phyloP scores from a whole-genome alignment of 2,888 invertebrate genomes.

The Aspidiotus destructor region DNA sequence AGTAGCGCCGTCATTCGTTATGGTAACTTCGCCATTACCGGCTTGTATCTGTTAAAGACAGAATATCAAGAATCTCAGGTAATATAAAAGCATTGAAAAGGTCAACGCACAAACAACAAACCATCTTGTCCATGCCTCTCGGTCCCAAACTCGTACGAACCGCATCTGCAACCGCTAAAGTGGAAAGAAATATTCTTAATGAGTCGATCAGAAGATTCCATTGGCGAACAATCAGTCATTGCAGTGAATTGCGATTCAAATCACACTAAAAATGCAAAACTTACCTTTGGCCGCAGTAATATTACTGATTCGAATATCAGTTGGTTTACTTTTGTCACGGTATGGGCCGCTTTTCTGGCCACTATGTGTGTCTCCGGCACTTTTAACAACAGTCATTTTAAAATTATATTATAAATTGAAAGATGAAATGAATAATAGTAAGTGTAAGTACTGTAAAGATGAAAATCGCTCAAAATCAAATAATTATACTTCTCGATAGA shows the following conservation, averaged over 20 bases:
- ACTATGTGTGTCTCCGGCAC: constrained; percentile 44
- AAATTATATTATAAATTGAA: not conserved
- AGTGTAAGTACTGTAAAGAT: no score
- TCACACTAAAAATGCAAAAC: constrained; percentile 24
- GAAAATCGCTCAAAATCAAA: no score
- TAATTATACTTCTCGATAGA: no score
- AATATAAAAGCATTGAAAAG: not conserved
- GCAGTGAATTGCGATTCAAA: no score
- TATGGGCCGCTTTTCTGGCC: constrained; percentile 48
- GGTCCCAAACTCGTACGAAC: constrained; percentile 97
- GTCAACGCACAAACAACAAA: constrained; percentile 42
- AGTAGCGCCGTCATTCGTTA: constrained; percentile 99
- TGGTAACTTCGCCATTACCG: constrained; percentile 94
- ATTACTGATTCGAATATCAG: constrained; percentile 87
- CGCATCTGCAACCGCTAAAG: constrained; percentile 91
- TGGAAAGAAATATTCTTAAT: not conserved
- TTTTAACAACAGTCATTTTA: constrained; percentile 25
- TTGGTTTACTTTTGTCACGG: constrained; percentile 87
- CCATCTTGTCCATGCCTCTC: constrained; percentile 99
- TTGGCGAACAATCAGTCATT: no score
- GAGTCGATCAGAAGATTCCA: not conserved
- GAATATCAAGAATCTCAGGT: constrained; percentile 3
- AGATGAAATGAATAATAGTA: not conserved
- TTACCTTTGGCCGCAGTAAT: constrained; percentile 96
- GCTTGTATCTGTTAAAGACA: constrained; percentile 67